Base-by-base conservation (phyloP, 2,797 vertebrate species). In the Platyrinchus mystaceus region DNA sequence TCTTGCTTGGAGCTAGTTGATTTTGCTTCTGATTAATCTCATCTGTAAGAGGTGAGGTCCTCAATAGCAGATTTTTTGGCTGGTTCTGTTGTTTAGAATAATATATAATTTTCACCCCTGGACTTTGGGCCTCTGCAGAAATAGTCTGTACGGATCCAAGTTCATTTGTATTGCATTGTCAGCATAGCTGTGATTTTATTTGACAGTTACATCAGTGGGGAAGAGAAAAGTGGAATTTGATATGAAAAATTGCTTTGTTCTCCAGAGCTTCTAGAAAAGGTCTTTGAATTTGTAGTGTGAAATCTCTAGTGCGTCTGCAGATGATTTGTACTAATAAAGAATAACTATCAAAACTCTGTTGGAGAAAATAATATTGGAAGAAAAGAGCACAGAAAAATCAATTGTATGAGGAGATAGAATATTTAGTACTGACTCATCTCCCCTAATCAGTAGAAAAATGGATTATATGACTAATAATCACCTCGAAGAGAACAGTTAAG, bases 151-250 rank as follows among this genome's bases (percentile, higher is more conserved):
- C 90, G 95, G 96, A 98, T 95, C 90, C 5, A 46, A 93, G 94
- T 97, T 97, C 77, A 94, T 95, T 95, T 93, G 81, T 89, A 94
- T 97, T 97, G 97, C 86, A 30, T 95, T 97, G 97, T 98, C 97
- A 95, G 97, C 95, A 69, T 77, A 91, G 92, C 96, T 96, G 94
- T 96, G 97, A 96, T 96, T 96, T 95, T 97, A 80, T 96, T 87
- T 95, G 92, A 90, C 91, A 96, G 64, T 96, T 97, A 83, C 93
- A 86, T 96, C 84, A 96, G 89, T 96, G 96, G 96, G 96, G 96
- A 97, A 97, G 96, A 97, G 96, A 98, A 96, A 95, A 98, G 98
- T 94, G 69, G 94, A 97, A 98, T 98, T 98, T 97, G 95, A 87
- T 96, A 90, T 97, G 97, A 98, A 97, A 96, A 97, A 97, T 98